Evolutionary conservation across 2,888 invertebrate genomes (phyloP).

Genomic region (Brachynemurus nebulosus): DNA sequence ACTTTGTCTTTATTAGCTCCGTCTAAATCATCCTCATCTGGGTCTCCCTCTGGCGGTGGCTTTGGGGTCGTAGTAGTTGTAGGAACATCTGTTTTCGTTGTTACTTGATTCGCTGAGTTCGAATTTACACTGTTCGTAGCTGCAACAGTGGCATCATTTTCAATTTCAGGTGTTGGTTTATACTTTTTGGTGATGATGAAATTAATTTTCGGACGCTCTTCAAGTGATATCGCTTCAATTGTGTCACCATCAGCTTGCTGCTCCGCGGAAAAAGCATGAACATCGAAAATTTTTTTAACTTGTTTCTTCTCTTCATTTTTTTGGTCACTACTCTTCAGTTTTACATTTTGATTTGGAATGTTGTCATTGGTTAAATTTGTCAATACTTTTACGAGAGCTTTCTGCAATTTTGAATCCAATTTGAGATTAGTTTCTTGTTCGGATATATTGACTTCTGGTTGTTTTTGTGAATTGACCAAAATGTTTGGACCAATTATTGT

Average conservation of each 20-base stretch:
- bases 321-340: background rate
- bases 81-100: background rate
- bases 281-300: conserved; percentile 1
- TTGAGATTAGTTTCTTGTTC: conserved; percentile 32
- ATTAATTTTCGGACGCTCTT: background rate
- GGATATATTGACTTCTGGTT: no score
- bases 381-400: conserved; percentile 61
- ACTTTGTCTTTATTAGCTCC: conserved; percentile 49
- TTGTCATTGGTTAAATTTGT: conserved; percentile 55
- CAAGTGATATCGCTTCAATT: background rate
- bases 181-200: background rate
- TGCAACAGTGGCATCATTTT: background rate
- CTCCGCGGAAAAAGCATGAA: conserved; percentile 5
- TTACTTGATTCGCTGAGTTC: background rate
- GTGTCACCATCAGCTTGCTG: background rate
- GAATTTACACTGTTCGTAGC: background rate
- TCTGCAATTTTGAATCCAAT: conserved; percentile 61
- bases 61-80: background rate
- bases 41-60: conserved; percentile 1
- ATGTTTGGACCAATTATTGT: no score
- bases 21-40: conserved; percentile 38
- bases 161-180: background rate
- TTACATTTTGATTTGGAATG: background rate
- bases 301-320: background rate
- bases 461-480: no score